Percentiles rank a stretch among this genome's conserved stretches.
phyloP scores from a whole-genome alignment of 2,113 vertebrate species.

The Nothobranchius kuhntae region DNA sequence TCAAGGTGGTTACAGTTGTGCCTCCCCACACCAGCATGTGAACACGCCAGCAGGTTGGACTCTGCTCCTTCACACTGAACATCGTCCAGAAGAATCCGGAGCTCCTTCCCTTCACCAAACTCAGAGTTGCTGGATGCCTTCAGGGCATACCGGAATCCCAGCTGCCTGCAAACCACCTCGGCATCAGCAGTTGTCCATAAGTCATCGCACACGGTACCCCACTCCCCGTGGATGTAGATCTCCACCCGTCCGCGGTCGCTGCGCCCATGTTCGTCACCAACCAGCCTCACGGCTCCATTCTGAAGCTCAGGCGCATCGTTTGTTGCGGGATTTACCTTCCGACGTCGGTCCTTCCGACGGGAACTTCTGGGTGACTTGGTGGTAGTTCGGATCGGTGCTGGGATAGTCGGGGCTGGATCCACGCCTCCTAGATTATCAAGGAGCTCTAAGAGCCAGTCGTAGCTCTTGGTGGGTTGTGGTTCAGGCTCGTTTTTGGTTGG shows the following conservation, averaged over 20 bases:
- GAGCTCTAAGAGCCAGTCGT: constrained; percentile 71
- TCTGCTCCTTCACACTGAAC: constrained; percentile 86
- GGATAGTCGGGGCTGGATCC: constrained; percentile 9
- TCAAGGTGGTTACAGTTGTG: constrained; percentile 92
- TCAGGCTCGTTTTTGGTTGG: constrained; percentile 28
- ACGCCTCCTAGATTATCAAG: constrained; percentile 47
- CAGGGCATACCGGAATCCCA: constrained; percentile 82
- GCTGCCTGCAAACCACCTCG: constrained; percentile 87
- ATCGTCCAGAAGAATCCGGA: constrained; percentile 89
- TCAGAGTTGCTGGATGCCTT: constrained; percentile 85
- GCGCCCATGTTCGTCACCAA: constrained; percentile 53
- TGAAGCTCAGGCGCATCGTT: constrained; percentile 12
- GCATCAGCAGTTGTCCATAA: constrained; percentile 82
- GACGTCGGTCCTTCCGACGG: constrained; percentile 56
- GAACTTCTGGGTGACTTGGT: constrained; percentile 37
- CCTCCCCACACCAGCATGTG: constrained; percentile 77
- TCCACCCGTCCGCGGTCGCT: constrained; percentile 85
- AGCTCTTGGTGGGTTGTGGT: constrained; percentile 31
- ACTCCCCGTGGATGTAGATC: constrained; percentile 80
- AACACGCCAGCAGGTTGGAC: constrained; percentile 84
- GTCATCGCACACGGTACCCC: constrained; percentile 94
- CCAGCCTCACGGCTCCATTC: constrained; percentile 82
- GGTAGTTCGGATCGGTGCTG: constrained; percentile 24
- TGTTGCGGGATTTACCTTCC: constrained; percentile 60
- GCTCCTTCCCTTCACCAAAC: constrained; percentile 84